phyloP scores from a whole-genome alignment of 2,797 vertebrate genomes.

The Arctocebus calabarensis region DNA sequence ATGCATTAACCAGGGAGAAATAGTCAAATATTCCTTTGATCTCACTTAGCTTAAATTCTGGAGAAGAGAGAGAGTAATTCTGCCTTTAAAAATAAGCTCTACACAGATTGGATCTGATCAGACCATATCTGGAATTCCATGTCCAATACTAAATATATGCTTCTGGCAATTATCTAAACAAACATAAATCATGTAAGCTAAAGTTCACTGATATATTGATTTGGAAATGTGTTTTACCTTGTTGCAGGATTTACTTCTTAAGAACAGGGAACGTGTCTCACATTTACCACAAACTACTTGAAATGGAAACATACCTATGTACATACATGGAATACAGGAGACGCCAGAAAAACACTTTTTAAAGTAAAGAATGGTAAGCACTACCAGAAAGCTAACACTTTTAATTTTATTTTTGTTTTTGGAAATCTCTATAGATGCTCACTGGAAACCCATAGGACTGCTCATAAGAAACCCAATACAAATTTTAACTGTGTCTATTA shows the following conservation, averaged over 20 bases:
- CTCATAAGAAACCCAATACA: slow-evolving; percentile 5
- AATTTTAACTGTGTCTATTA: background rate
- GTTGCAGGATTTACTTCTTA: background rate
- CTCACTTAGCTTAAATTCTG: background rate
- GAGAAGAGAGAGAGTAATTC: background rate
- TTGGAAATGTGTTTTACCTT: background rate
- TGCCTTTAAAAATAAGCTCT: background rate
- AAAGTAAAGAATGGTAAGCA: background rate
- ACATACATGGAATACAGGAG: background rate
- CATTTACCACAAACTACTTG: background rate
- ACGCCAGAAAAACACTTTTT: background rate
- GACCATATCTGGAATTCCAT: background rate
- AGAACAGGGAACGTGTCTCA: background rate
- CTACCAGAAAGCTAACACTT: background rate
- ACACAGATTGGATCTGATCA: background rate
- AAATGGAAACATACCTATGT: background rate
- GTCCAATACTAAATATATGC: background rate
- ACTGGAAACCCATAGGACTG: too few relatives aligned
- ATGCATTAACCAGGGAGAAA: background rate
- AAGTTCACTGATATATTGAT: background rate
- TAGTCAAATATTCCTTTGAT: background rate
- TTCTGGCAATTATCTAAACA: background rate
- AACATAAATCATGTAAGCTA: background rate
- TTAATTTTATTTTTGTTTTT: background rate
- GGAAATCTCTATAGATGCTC: background rate